phyloP scores from a whole-genome alignment of 2,888 invertebrate genomes.

The Tipula helvola region DNA sequence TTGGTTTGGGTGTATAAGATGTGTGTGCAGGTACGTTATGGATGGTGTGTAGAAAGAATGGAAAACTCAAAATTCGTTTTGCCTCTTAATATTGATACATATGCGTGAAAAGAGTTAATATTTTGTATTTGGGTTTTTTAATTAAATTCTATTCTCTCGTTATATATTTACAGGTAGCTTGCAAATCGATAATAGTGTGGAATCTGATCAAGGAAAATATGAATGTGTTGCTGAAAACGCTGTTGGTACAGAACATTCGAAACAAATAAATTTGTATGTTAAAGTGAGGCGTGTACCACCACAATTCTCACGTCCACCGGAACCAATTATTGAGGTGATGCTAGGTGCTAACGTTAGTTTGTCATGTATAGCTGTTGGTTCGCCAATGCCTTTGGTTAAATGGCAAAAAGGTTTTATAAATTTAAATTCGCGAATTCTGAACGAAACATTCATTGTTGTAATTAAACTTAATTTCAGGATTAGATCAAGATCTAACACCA shows the following conservation, averaged over 20 bases:
- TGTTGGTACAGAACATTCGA: conserved; percentile 87
- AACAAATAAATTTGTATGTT: conserved; percentile 79
- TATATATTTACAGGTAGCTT: conserved; percentile 36
- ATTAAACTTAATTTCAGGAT: conserved; percentile 31
- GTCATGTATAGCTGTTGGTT: conserved; percentile 94
- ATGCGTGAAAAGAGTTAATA: not conserved
- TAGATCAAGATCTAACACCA: conserved; percentile 67
- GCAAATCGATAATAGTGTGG: conserved; percentile 80
- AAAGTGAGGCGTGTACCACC: conserved; percentile 94
- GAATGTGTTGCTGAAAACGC: conserved; percentile 93
- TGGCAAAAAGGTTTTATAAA: conserved; percentile 60
- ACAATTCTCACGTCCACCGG: conserved; percentile 87
- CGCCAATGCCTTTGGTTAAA: conserved; percentile 96
- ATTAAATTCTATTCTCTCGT: not conserved
- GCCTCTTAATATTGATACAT: not conserved
- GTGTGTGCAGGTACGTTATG: not conserved
- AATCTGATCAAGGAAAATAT: conserved; percentile 88
- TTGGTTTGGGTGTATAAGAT: not conserved
- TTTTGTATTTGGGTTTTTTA: conserved; percentile 15
- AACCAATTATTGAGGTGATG: conserved; percentile 76
- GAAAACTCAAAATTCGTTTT: not conserved
- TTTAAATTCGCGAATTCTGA: too few relatives aligned
- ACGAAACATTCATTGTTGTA: not conserved
- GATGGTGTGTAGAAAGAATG: not conserved
- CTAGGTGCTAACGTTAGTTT: conserved; percentile 82